Evolutionary conservation across 2,888 invertebrate genomes (phyloP).

Genomic region (Oscheius sp.): DNA sequence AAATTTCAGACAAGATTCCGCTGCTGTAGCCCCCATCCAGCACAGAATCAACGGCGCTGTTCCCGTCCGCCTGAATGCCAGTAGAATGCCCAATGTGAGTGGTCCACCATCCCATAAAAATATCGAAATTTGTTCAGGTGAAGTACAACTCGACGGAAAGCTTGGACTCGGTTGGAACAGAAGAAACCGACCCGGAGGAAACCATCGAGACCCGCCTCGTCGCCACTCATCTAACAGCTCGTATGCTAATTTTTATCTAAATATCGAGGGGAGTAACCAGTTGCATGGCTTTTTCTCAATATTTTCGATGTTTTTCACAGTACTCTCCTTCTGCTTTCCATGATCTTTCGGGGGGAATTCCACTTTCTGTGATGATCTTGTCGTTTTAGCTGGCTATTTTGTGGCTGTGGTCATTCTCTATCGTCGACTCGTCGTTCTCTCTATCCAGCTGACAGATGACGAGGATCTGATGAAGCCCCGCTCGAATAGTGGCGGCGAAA

Average conservation of each 20-base stretch:
- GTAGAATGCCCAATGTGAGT: constrained; percentile 56
- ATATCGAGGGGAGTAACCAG: constrained; percentile 19
- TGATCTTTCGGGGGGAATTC: not conserved
- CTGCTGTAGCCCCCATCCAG: constrained; percentile 52
- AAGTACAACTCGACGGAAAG: constrained; percentile 55
- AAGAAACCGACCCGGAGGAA: constrained; percentile 61
- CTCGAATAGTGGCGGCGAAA: constrained; percentile 23
- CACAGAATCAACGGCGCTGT: constrained; percentile 69
- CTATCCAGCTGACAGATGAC: constrained; percentile 69
- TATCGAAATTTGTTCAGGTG: constrained; percentile 22
- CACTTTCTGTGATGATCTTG: constrained; percentile 3
- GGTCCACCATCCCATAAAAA: not conserved
- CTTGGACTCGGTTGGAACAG: constrained; percentile 57
- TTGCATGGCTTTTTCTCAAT: constrained; percentile 6
- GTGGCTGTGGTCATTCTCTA: constrained; percentile 80
- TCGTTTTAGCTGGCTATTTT: constrained; percentile 75
- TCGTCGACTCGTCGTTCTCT: constrained; percentile 79
- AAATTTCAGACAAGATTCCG: constrained; percentile 39
- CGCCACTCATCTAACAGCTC: constrained; percentile 66
- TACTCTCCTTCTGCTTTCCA: not conserved
- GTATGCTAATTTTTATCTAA: constrained; percentile 42
- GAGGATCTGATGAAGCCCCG: constrained; percentile 56
- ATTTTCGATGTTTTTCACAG: not conserved
- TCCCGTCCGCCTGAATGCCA: constrained; percentile 63
- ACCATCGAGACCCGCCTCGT: constrained; percentile 69